Percentiles rank a stretch among this genome's conserved stretches.
Conservation (phyloP, 2,113 vertebrate genomes). For the Hucho hucho region DNA sequence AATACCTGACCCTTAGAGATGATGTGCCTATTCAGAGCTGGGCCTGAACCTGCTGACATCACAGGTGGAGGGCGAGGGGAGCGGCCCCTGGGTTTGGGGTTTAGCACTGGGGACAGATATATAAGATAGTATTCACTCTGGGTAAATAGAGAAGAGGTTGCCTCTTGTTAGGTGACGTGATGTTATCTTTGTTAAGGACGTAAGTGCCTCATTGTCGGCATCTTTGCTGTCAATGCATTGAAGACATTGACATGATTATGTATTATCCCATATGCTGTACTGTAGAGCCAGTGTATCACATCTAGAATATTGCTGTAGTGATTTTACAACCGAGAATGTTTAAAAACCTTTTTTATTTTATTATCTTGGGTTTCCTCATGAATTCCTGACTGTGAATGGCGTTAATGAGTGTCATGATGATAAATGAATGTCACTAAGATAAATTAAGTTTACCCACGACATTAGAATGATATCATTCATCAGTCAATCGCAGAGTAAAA, state of each 20-base stretch:
- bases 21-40: constrained; percentile 59
- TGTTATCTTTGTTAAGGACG: neutral
- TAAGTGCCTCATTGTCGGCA: neutral
- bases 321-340: too few relatives aligned
- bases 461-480: too few relatives aligned
- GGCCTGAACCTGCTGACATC: constrained; percentile 66
- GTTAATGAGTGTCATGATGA: too few relatives aligned
- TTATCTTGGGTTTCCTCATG: too few relatives aligned
- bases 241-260: neutral
- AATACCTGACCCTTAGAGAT: constrained; percentile 64
- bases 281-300: too few relatives aligned
- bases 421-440: too few relatives aligned
- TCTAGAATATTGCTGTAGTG: too few relatives aligned
- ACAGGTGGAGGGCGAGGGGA: constrained; percentile 62
- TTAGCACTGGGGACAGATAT: neutral
- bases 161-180: neutral
- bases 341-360: too few relatives aligned
- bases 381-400: too few relatives aligned
- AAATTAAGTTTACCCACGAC: too few relatives aligned
- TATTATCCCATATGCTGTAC: neutral
- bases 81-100: neutral
- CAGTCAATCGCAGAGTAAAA: too few relatives aligned
- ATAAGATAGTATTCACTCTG: neutral
- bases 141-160: neutral
- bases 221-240: neutral